A percentile compares a stretch with the other conserved stretches of the same genome.
phyloP scores from a whole-genome alignment of 2,888 invertebrate genomes.

The Cecidostiba fungosa region DNA sequence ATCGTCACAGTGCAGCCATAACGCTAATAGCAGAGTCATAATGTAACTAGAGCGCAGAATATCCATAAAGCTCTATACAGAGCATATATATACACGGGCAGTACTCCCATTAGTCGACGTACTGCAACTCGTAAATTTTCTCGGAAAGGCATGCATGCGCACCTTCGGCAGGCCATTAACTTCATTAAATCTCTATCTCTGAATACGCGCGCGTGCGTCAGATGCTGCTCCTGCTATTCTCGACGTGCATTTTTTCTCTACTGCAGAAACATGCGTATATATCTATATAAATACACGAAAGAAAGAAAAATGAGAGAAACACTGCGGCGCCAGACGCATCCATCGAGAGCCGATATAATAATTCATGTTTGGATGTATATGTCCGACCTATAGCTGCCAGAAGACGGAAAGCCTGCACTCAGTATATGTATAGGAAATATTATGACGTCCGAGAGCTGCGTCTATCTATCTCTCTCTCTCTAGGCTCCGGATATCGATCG shows the following conservation, averaged over 20 bases:
- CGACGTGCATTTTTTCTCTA: neutral
- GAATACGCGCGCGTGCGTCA: neutral
- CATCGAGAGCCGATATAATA: neutral
- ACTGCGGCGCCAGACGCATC: neutral
- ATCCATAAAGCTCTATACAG: neutral
- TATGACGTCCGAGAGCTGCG: constrained; percentile 26
- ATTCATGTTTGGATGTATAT: neutral
- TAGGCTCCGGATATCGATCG: constrained; percentile 49
- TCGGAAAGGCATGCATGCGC: neutral
- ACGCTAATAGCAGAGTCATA: neutral
- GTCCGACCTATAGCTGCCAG: neutral
- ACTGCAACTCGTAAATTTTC: constrained; percentile 18
- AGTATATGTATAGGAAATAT: neutral
- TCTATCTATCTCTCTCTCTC: constrained; percentile 28
- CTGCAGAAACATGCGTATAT: neutral
- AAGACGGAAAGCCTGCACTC: neutral
- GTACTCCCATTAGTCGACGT: constrained; percentile 9
- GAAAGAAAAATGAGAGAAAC: neutral
- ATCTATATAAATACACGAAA: neutral
- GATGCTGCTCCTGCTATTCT: neutral
- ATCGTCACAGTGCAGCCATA: neutral
- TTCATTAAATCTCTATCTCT: neutral
- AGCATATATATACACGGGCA: neutral
- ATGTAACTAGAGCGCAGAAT: constrained; percentile 5
- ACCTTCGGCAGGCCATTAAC: constrained; percentile 38